Base-by-base conservation (phyloP, 1,140 invertebrate genomes). In the Drosophila arawakana region DNA sequence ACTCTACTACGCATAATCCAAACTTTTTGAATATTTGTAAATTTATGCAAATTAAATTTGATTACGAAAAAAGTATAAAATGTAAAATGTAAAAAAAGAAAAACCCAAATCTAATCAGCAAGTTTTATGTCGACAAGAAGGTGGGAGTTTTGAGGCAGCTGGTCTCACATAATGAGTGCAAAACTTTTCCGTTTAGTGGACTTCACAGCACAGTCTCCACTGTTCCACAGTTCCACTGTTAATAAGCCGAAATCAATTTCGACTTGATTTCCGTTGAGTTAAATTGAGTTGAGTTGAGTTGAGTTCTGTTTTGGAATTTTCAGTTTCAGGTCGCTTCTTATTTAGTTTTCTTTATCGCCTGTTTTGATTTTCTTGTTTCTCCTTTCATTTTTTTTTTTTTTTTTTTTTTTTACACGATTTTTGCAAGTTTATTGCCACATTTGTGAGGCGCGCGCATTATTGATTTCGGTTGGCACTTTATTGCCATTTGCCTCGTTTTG, bases 161-260 rank as follows among this genome's bases (percentile, higher is more conserved):
- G 57, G 50, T 21, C 60, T 62, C 67, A 59, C 60, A 70, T 75
- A 75, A 78, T 78, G 76, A 78, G 50, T 39, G 30, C 25, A 67
- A 78, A 76, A 71, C 46, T 78, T 76, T 76, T 75, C 55, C 61
- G 61, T 67, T 78, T 71, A 75, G 73, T 76, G 62, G 50, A 78
- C 49, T 72, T 46, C 67, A 41, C 13, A 47, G 57, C 35, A 46
- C 35, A 37, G 25, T 50, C 15, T 25, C 37, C 15, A 18, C 52
- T 69, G 52, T 75, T 80, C 1, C 18, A 21, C 18, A 2, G 18
- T 21, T 25, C 37, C 15, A 18, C 52, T 69, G 52, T 75, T 85
- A 84, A 78, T 84, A 85, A 78, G 79, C 65, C 25, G 39, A 73
- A 73, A 76, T 76, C 79, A 81, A 79, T 83, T 75, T 76, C 25